A percentile compares a stretch with the other conserved stretches of the same genome.
Conservation (phyloP, 2,888 invertebrate species). For the Zaprionus lineosus region DNA sequence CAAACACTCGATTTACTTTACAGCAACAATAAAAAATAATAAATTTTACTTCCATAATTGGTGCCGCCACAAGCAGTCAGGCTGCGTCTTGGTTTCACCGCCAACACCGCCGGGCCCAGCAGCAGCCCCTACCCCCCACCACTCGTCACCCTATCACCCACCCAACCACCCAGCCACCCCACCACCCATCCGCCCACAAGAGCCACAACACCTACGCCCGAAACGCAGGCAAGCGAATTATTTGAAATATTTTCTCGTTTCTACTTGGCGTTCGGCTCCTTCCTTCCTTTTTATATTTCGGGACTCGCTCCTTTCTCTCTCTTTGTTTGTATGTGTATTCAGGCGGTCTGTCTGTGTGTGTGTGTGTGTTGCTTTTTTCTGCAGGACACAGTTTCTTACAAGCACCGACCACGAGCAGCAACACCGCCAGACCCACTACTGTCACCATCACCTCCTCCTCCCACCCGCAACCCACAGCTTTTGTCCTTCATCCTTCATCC, state of each 20-base stretch:
- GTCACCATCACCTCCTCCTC: slow-evolving; percentile 48
- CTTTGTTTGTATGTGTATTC: slow-evolving; percentile 13
- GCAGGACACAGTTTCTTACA: slow-evolving; percentile 38
- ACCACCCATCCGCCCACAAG: background rate
- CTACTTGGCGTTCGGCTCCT: slow-evolving; percentile 22
- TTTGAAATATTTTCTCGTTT: slow-evolving; percentile 64
- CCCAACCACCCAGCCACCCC: slow-evolving; percentile 1
- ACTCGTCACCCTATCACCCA: no score
- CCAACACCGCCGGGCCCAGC: slow-evolving; percentile 4
- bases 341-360: no score
- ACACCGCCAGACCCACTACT: slow-evolving; percentile 41
- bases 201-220: background rate
- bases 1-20: slow-evolving; percentile 68
- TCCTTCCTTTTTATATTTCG: slow-evolving; percentile 42
- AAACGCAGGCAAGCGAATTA: slow-evolving; percentile 56
- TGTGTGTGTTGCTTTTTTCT: no score
- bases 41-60: slow-evolving; percentile 70
- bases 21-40: slow-evolving; percentile 68
- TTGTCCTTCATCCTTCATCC: no score
- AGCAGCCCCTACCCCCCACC: slow-evolving; percentile 8
- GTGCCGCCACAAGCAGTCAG: slow-evolving; percentile 69
- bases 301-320: slow-evolving; percentile 11
- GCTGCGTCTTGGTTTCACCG: slow-evolving; percentile 48
- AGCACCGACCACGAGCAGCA: slow-evolving; percentile 16
- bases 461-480: no score